A percentile compares a stretch with the other conserved stretches of the same genome.
phyloP scores from a whole-genome alignment of 2,113 vertebrate species.

The Cyanoliseus patagonus region DNA sequence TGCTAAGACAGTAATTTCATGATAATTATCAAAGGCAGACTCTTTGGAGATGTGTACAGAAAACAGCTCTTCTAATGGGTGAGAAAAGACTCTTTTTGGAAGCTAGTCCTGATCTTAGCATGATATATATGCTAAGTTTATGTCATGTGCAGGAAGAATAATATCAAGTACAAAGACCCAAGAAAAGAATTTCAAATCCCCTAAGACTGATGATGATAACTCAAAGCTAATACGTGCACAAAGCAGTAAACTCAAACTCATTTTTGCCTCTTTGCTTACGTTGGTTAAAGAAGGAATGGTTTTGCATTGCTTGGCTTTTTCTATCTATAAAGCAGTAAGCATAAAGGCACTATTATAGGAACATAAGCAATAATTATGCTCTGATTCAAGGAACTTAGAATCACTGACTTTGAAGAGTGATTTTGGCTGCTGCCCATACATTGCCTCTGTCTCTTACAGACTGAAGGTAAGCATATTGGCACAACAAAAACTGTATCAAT shows the following conservation, averaged over 20 bases:
- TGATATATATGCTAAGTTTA: not conserved
- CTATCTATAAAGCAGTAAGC: not conserved
- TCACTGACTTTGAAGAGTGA: not conserved
- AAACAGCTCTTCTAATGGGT: not conserved
- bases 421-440: not conserved
- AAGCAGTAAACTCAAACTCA: not conserved
- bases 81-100: not conserved
- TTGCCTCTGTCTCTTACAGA: not conserved
- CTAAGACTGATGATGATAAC: not conserved
- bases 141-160: not conserved
- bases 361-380: not conserved
- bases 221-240: not conserved
- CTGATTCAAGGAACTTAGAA: not conserved
- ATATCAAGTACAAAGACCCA: not conserved
- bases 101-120: not conserved
- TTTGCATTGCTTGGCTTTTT: not conserved
- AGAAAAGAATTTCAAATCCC: not conserved
- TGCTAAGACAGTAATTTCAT: constrained; percentile 57
- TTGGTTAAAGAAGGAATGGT: not conserved
- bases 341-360: not conserved
- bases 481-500: not conserved
- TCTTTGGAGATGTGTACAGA: constrained; percentile 21
- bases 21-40: constrained; percentile 48
- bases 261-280: not conserved
- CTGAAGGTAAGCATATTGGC: not conserved